These are phyloP conservation scores for Ivindomyrus marchei DNA, from an alignment of 2,113 vertebrate species.

Conservation along the genomic window DNA sequence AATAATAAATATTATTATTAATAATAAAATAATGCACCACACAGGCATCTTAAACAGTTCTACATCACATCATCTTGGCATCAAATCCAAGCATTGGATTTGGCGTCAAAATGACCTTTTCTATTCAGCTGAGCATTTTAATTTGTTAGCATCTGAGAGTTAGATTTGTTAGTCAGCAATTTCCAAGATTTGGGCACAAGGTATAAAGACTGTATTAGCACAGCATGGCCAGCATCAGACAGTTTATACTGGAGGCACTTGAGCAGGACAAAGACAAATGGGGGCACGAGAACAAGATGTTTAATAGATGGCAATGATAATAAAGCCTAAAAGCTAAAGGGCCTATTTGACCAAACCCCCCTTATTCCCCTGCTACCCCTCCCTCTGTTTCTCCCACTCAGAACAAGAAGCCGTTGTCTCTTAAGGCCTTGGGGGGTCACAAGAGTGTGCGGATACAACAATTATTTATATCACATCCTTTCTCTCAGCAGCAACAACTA, in stretches of 20 bases:
- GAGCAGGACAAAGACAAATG: not conserved
- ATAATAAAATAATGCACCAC: not conserved
- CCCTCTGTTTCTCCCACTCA: not conserved
- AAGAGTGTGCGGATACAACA: slow-evolving; percentile 14
- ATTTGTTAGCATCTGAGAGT: not conserved
- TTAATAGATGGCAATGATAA: not conserved
- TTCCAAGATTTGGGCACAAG: not conserved
- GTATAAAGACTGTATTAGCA: not conserved
- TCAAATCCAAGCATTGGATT: not conserved
- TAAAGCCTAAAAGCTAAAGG: slow-evolving; percentile 21
- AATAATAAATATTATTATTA: not conserved
- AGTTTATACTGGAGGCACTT: not conserved
- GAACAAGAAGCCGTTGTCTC: slow-evolving; percentile 43
- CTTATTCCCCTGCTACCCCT: slow-evolving; percentile 5
- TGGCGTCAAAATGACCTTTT: not conserved
- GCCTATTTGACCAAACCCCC: slow-evolving; percentile 22
- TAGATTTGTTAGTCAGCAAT: not conserved
- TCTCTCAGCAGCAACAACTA: not conserved
- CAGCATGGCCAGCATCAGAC: not conserved
- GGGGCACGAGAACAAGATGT: not conserved
- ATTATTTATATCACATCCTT: slow-evolving; percentile 28
- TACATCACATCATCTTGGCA: not conserved
- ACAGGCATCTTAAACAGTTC: not conserved
- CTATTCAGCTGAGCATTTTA: not conserved
- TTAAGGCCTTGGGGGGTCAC: slow-evolving; percentile 31